Percentiles rank a stretch among this genome's conserved stretches.
phyloP scores from a whole-genome alignment of 2,113 vertebrate genomes.

The Pontoporia blainvillei region DNA sequence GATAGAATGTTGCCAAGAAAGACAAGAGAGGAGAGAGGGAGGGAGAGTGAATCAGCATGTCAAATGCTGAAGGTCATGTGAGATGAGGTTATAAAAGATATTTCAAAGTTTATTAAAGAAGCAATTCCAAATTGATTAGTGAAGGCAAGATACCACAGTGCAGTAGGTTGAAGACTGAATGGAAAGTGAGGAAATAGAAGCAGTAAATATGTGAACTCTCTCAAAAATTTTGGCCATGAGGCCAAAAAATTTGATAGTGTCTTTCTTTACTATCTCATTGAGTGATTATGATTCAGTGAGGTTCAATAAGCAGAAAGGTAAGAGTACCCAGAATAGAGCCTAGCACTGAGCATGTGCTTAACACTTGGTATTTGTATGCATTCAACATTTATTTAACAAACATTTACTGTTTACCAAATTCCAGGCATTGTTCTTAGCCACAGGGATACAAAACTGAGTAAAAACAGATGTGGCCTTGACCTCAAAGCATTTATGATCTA shows the following conservation, averaged over 20 bases:
- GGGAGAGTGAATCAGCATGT: neutral
- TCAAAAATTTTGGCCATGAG: neutral
- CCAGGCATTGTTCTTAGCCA: neutral
- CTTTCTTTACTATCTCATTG: neutral
- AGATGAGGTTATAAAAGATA: neutral
- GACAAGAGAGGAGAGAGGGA: neutral
- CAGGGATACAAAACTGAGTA: neutral
- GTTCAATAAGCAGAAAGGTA: neutral
- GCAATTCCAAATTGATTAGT: neutral
- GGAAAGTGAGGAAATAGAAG: neutral
- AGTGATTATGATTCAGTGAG: neutral
- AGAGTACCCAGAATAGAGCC: neutral
- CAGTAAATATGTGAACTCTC: neutral
- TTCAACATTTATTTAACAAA: neutral
- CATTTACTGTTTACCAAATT: slow-evolving; percentile 29
- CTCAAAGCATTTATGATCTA: neutral
- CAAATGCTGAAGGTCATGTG: neutral
- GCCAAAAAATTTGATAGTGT: neutral
- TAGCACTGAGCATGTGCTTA: neutral
- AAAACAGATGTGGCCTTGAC: neutral
- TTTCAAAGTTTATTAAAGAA: neutral
- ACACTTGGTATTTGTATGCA: neutral
- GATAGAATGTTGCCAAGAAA: neutral
- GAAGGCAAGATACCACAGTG: neutral
- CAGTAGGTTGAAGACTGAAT: neutral